phyloP scores from a whole-genome alignment of 2,888 invertebrate species.

The Diploptera punctata region DNA sequence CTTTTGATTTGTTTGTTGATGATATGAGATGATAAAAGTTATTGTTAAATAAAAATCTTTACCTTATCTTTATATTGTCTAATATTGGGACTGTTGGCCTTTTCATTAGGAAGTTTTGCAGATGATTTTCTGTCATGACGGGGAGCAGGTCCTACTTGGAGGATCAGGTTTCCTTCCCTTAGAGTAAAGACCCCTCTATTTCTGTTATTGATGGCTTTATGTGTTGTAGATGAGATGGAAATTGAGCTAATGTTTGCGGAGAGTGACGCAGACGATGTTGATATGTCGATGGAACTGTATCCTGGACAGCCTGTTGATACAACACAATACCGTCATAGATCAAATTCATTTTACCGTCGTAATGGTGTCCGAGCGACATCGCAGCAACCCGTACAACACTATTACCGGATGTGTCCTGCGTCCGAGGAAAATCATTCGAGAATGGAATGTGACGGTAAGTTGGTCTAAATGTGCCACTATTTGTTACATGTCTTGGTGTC shows the following conservation, averaged over 20 bases:
- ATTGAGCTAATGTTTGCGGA: slow-evolving; percentile 69
- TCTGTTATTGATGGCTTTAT: too few species aligned
- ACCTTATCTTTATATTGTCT: too few species aligned
- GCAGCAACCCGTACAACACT: slow-evolving; percentile 5
- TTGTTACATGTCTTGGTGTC: too few species aligned
- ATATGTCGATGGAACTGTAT: slow-evolving; percentile 46
- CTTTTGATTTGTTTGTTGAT: too few species aligned
- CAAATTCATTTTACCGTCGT: not conserved
- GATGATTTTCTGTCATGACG: too few species aligned
- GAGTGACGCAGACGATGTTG: slow-evolving; percentile 64
- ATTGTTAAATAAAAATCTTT: too few species aligned
- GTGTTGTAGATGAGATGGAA: slow-evolving; percentile 66
- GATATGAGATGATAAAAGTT: too few species aligned
- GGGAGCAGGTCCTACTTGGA: too few species aligned
- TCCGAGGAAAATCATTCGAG: not conserved
- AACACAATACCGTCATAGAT: slow-evolving; percentile 14
- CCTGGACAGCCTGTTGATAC: slow-evolving; percentile 20
- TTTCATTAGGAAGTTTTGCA: too few species aligned
- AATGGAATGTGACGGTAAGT: slow-evolving; percentile 33
- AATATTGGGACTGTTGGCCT: too few species aligned
- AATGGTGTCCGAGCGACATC: slow-evolving; percentile 18
- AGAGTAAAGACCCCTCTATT: too few species aligned
- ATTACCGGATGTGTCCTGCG: slow-evolving; percentile 32
- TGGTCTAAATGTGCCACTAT: slow-evolving; percentile 6
- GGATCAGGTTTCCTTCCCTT: too few species aligned